Percentiles rank a stretch among this genome's conserved stretches.
Conservation (phyloP, 1,140 invertebrate genomes). For the Limonius californicus region DNA sequence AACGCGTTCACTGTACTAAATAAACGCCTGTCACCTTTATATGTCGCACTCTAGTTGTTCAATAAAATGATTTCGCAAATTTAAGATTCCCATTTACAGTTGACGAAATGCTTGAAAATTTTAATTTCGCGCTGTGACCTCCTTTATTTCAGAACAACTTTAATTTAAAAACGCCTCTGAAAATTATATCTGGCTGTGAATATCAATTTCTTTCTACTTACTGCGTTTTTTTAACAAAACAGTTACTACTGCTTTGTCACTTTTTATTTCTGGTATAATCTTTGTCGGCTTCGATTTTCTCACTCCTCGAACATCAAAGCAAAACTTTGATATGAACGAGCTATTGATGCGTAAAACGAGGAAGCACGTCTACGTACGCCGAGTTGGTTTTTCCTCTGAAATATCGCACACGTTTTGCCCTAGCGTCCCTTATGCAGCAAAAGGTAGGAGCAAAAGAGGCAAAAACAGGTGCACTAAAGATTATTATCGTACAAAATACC, state of each 20-base stretch:
- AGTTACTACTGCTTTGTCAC: background rate
- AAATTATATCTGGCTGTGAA: too few species aligned
- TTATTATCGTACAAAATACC: slow-evolving; percentile 6
- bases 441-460: background rate
- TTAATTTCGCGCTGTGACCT: too few species aligned
- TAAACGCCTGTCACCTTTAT: too few species aligned
- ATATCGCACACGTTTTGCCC: background rate
- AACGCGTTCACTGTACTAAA: too few species aligned
- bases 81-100: too few species aligned
- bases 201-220: background rate
- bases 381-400: background rate
- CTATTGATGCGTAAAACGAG: slow-evolving; percentile 4
- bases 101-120: too few species aligned
- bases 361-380: background rate
- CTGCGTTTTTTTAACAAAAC: background rate
- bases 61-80: too few species aligned
- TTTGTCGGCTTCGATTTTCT: slow-evolving; percentile 4
- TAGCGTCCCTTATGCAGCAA: background rate
- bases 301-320: slow-evolving; percentile 1
- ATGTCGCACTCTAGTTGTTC: too few species aligned
- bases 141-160: too few species aligned
- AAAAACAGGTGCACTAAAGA: background rate
- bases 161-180: too few species aligned
- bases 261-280: slow-evolving; percentile 2
- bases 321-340: slow-evolving; percentile 6